These are phyloP conservation scores for Amazonetta brasiliensis DNA, from an alignment of 2,797 vertebrate species.

Conservation along the genomic window DNA sequence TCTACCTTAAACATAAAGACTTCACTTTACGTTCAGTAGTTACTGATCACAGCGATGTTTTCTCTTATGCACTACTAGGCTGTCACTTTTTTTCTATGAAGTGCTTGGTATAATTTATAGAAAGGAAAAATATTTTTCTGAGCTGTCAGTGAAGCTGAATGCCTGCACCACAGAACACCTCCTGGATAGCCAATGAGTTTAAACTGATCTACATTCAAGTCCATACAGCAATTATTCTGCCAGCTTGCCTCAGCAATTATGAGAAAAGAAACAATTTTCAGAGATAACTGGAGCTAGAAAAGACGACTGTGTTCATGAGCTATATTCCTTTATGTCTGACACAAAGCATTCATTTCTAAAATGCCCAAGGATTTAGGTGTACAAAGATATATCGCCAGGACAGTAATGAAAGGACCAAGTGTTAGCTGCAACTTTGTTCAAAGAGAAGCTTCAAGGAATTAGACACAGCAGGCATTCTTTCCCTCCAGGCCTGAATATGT, in stretches of 20 bases:
- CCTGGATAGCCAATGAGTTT: background rate
- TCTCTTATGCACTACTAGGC: background rate
- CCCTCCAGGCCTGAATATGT: slow-evolving; percentile 20
- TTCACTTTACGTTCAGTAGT: background rate
- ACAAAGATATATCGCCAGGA: background rate
- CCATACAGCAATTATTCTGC: slow-evolving; percentile 11
- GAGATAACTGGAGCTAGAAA: slow-evolving; percentile 3
- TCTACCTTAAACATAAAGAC: background rate
- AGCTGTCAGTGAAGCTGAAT: background rate
- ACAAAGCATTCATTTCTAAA: slow-evolving; percentile 26
- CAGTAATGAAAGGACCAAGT: slow-evolving; percentile 44
- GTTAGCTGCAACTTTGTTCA: slow-evolving; percentile 40
- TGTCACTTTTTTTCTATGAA: background rate
- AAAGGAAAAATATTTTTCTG: background rate
- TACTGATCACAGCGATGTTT: background rate
- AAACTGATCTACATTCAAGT: slow-evolving; percentile 6
- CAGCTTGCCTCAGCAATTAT: slow-evolving; percentile 29
- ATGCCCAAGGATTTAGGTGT: slow-evolving; percentile 38
- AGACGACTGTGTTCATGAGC: background rate
- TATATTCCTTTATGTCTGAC: slow-evolving; percentile 14
- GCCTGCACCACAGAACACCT: background rate
- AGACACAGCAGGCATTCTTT: slow-evolving; percentile 53
- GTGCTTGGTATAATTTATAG: background rate
- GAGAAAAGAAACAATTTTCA: slow-evolving; percentile 35
- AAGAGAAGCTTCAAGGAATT: slow-evolving; percentile 38